Base-by-base conservation (phyloP, 1,140 invertebrate genomes). In the Neuroterus valhalla region DNA sequence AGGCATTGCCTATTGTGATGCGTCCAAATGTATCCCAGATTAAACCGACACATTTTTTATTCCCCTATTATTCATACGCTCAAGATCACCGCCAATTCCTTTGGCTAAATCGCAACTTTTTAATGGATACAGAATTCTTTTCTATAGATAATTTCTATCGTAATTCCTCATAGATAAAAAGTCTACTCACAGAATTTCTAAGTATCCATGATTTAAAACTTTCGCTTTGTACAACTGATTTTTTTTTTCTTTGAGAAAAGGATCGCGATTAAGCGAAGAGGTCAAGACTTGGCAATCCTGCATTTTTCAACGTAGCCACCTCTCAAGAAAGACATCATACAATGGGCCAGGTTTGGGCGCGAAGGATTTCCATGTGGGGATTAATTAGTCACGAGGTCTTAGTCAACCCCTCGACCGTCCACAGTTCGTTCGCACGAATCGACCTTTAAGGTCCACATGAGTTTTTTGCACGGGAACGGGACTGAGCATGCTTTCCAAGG, bases 361-460 rank as follows among this genome's bases (percentile, higher is more conserved):
- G 12, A 69, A 68, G 78, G 77, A 79, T 83, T 83, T 82, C 68
- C 72, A 76, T 76, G 70, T 48, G 66, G 78, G 83, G 86, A 88
- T 88, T 88, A 88, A 88, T 88, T 86, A 84, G 83, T 84, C 78
- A 80, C 81, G 70, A 80, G 76, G 81, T 75, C 69, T 78, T 69
- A 76, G 46, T 71, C 62, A 26, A 45, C 66, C 52, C 71, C 74
- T 77, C 62, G 80, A 79, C 79, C 73, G 76, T 72, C 74, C 69
- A 55, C 69, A 55, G 68, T 77, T 79, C 76, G 75, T 79, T 77
- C 70, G 76, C 78, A 75, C 76, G 71, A 66, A 75, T 73, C 66
- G 77, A 77, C 80, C 78, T 82, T 82, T 78, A 78, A 79, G 78
- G 76, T 78, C 77, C 72, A 78, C 78, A 75, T 79, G 75, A 78